Evolutionary conservation across 2,888 invertebrate species (phyloP), one percentile per base, ranked within the genome.

Genomic region (Himalopsyche tibetana): DNA sequence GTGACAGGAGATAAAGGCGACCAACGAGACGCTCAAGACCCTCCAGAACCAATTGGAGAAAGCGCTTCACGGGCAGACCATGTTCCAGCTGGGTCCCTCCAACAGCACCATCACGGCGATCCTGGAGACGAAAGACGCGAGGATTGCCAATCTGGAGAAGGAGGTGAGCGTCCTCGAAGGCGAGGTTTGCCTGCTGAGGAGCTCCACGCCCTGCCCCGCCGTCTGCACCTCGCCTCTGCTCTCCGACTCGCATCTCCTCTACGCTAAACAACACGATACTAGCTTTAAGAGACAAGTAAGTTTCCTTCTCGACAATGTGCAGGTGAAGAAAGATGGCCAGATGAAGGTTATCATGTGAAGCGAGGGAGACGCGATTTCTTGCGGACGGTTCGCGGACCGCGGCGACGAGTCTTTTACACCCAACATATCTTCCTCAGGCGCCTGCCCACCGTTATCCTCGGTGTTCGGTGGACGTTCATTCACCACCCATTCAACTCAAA

Each of bases 141-240:
- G 97, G 92, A 97, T 98, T 92, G 95, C 96, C 91, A 96, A 96
- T 89, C 94, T 98, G 93, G 97, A 98, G 94, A 96, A 96, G 90
- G 97, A 97, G 93, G 95, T 97, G 90, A 94, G 94, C 90, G 93
- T 96, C 91, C 94, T 97, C 91, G 97, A 97, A 93, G 94, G 95
- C 92, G 96, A 96, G 93, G 93, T 97, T 92, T 90, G 91, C 91
- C 91, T 91, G 91, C 90, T 92, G 90, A 91, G 92, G 91, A 91
- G 88, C 40, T 83, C 85, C 85, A 89, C 89, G 55, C 90, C 89
- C 42, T 85, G 81, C 85, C 87, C 82, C 84, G 89, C 89, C 85
- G 90, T 89, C 82, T 85, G 83, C 83, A 80, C 87, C 81, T 80
- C 92, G 90, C 93, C 91, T 92, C 93, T 91, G 93, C 92, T 90